Evolutionary conservation across 2,797 vertebrate genomes (phyloP), one percentile per base, ranked within the genome.

Genomic region (Brachyrhaphis roseni): DNA sequence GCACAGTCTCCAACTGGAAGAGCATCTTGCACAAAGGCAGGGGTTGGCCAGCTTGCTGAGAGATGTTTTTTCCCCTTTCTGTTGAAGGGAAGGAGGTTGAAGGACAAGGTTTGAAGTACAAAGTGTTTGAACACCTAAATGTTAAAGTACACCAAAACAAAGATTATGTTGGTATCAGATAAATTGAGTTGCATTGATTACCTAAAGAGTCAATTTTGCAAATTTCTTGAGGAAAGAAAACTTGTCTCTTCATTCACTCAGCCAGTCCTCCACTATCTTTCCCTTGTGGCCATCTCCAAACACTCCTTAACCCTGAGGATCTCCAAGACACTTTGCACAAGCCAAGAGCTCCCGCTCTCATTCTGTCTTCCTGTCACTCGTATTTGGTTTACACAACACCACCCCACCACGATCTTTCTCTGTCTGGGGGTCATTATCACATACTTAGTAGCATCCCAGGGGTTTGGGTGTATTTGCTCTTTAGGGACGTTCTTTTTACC

Each of bases 301-400:
- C 88, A 91, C 72, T 77, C 80, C 75, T 85, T 78, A 83, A 64
- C 55, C 77, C 85, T 71, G 78, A 90, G 84, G 86, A 88, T 91
- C 92, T 94, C 88, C 84, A 92, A 91, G 90, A 92, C 89, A 84
- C 87, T 72, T 80, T 81, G 89, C 86, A 57, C 90, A 92, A 78
- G 90, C 90, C 89, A 87, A 92, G 90, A 84, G 92, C 84, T 76
- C n/a, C 28, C 16, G 31, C 55, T 43, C 71, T 28, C 45, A 43
- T 71, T 41, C 4, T 5, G 13, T 62, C 28, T 62, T 62, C 1
- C 13, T 31, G 18, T 23, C 6, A 12, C 15, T 49, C 4, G 0
- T 46, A 55, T 49, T 73, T 47, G 31, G 20, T 62, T 72, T 39
- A 82, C 70, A 75, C 39, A 53, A 31, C 26, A 15, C 74, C 82